These are phyloP conservation scores for Oxycera nigricornis DNA, from an alignment of 2,888 invertebrate genomes.

Conservation along the genomic window DNA sequence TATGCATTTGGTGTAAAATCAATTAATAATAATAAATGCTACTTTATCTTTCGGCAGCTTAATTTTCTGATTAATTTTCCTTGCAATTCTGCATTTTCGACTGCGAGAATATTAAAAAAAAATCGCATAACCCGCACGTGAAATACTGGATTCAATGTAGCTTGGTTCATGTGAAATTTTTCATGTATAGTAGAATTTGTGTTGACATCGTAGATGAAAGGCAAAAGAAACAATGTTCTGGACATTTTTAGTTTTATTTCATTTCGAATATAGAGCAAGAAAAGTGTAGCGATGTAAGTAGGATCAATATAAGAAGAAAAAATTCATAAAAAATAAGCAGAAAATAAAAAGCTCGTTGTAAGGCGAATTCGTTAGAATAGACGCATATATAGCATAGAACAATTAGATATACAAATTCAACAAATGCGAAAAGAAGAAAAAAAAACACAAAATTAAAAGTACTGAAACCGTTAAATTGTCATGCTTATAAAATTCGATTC, in stretches of 20 bases:
- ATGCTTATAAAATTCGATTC: slow-evolving; percentile 6
- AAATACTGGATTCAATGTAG: too few relatives aligned
- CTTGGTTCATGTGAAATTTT: too few relatives aligned
- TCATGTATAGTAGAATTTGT: too few relatives aligned
- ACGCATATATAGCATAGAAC: slow-evolving; percentile 5
- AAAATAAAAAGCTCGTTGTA: neutral
- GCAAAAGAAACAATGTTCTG: too few relatives aligned
- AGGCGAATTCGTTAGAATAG: neutral
- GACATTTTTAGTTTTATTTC: neutral
- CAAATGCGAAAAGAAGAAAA: neutral
- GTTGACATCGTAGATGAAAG: too few relatives aligned
- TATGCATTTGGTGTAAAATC: too few relatives aligned
- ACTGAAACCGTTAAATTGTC: neutral
- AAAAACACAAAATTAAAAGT: neutral
- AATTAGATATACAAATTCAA: slow-evolving; percentile 20
- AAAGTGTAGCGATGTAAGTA: neutral
- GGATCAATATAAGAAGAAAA: neutral
- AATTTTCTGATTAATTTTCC: too few relatives aligned
- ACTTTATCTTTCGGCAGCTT: too few relatives aligned
- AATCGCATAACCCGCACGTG: too few relatives aligned
- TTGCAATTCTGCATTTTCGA: too few relatives aligned
- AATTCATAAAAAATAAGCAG: neutral
- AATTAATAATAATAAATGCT: too few relatives aligned
- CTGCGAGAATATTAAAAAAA: too few relatives aligned
- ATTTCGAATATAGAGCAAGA: neutral